Conservation (phyloP, 2,888 invertebrate species). For the Ceraclea dissimilis region DNA sequence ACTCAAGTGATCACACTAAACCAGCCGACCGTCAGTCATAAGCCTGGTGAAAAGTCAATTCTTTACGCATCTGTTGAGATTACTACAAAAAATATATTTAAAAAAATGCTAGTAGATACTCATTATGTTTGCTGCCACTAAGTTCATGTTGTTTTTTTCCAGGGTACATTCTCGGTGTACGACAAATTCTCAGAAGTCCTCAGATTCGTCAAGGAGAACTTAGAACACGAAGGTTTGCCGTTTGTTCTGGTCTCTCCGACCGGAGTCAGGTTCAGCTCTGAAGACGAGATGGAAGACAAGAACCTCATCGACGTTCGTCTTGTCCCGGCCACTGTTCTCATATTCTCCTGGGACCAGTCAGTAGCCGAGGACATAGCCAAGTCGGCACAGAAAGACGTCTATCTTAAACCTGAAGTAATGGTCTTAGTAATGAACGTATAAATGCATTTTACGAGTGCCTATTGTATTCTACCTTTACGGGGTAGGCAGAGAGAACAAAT, state of each 20-base stretch:
- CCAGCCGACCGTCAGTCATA: too few relatives aligned
- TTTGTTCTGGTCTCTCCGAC: slow-evolving; percentile 63
- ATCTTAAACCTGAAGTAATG: slow-evolving; percentile 71
- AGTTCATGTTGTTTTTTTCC: too few relatives aligned
- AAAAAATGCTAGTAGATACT: too few relatives aligned
- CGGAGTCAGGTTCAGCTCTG: slow-evolving; percentile 50
- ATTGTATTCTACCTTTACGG: too few relatives aligned
- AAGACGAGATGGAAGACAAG: slow-evolving; percentile 59
- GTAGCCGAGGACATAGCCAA: slow-evolving; percentile 45
- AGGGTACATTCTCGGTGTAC: slow-evolving; percentile 85
- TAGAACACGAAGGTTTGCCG: slow-evolving; percentile 59
- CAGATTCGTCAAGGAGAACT: slow-evolving; percentile 71
- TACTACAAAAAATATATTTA: too few relatives aligned
- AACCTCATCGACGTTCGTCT: slow-evolving; percentile 71
- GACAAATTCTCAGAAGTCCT: slow-evolving; percentile 69
- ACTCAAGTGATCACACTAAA: too few relatives aligned
- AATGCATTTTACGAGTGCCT: neutral
- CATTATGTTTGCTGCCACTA: too few relatives aligned
- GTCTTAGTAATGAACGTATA: slow-evolving; percentile 44
- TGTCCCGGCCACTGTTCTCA: slow-evolving; percentile 75
- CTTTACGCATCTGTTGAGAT: too few relatives aligned
- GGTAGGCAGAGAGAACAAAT: too few relatives aligned
- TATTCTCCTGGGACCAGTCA: slow-evolving; percentile 61
- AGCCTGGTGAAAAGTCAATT: too few relatives aligned
- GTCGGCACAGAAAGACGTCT: slow-evolving; percentile 51